Evolutionary conservation across 1,140 invertebrate genomes (phyloP), one percentile per base, ranked within the genome.

Genomic region (Trachelipus rathkii): DNA sequence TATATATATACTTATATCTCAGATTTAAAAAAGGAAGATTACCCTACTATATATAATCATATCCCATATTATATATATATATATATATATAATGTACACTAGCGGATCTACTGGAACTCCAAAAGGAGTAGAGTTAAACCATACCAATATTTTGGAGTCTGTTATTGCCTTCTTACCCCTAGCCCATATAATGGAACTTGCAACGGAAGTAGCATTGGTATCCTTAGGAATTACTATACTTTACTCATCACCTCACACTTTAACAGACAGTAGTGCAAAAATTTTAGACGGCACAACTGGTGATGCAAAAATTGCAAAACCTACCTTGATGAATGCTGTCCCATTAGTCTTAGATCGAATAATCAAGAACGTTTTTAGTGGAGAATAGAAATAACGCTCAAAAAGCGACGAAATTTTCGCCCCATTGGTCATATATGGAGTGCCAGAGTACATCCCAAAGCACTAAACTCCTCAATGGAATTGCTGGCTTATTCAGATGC

Each of bases 61-160:
- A n/a, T n/a, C n/a, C n/a, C n/a, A n/a, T n/a, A n/a, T n/a, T n/a
- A n/a, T n/a, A n/a, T n/a, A n/a, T n/a, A n/a, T n/a, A n/a, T n/a
- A n/a, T n/a, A n/a, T n/a, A n/a, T n/a, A n/a, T n/a, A 84, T 88
- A 66, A 88, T 88, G 87, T 87, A 87, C 81, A 87, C 87, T 6
- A 85, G 84, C 78, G 87, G 87, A 21, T 86, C 85, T 10, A 87
- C 86, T 60, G 86, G 87, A 43, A 82, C 84, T 44, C 86, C 86
- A 13, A 87, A 87, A 82, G 85, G 85, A 78, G 78, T 79, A 0
- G 78, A 79, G 23, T 71, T 79, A 8, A 92, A 92, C 0, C 96
- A 99, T 84, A 89, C 88, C 78, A 98, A 98, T 86, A 91, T 98
- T 82, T 89, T 98, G 79, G 88, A 90, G 50, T 94, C 94, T 8